Base-by-base conservation (phyloP, 2,797 vertebrate genomes). In the Cephalopachus bancanus region DNA sequence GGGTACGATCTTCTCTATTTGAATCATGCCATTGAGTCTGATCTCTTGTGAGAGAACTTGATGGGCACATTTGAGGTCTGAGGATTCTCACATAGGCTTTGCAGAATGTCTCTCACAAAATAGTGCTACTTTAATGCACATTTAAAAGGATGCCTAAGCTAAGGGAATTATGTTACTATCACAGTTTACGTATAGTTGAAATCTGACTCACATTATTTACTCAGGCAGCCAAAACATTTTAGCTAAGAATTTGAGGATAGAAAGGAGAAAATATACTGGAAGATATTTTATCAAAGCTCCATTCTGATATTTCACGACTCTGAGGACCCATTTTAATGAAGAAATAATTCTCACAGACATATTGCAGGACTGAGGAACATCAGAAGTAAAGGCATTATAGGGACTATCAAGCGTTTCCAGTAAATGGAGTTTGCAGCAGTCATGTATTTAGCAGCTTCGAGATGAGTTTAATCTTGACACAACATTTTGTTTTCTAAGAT, bases 1-100 rank as follows among this genome's bases (percentile, higher is more conserved):
- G 92, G 59, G 22, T 53, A n/a, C 19, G 74, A 79, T 81, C 19
- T 95, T 90, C 69, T 5, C 30, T 80, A 16, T 88, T 94, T 80
- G 53, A 5, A 94, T 80, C 55, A 88, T 84, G 76, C 4, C 76
- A n/a, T 16, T 69, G 26, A 71, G 17, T 55, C 5, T 84, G 55
- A 60, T 78, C 37, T 80, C 37, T 57, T 20, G 67, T 65, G 22
- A 86, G 80, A 92, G 17, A 33, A 44, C 14, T 22, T 80, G 26
- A 81, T 33, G 51, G 24, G 26, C 4, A 62, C 59, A 28, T 85
- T 55, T 64, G 5, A 96, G 60, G 26, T 49, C 12, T 30, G 5
- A 78, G 44, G 28, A 22, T 65, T 16, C 22, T 51, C 1, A 10
- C 60, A 71, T 14, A 64, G 0, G 8, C 79, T 30, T 30, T 24